Conservation (phyloP, 2,888 invertebrate species). For the Trissoscelio sp. region DNA sequence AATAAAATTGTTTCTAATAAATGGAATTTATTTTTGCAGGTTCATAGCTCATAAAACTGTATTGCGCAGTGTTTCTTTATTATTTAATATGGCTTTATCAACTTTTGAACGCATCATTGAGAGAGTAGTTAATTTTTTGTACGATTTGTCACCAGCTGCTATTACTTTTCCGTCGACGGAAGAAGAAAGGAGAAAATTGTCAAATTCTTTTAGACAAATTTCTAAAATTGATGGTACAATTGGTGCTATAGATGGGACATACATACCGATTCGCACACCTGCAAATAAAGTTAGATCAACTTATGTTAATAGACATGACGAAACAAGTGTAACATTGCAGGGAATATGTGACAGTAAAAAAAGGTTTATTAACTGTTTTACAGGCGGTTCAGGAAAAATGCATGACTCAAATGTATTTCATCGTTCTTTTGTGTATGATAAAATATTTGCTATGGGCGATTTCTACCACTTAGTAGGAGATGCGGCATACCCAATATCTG, state of each 20-base stretch:
- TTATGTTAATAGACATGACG: conserved; percentile 27
- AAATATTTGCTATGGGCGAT: conserved; percentile 21
- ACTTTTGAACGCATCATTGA: neutral
- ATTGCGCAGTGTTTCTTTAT: neutral
- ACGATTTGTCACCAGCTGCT: neutral
- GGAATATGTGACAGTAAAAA: conserved; percentile 32
- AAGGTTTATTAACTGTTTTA: conserved; percentile 27
- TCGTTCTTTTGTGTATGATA: conserved; percentile 15
- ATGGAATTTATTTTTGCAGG: too few species aligned
- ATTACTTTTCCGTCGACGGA: conserved; percentile 10
- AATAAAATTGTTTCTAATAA: neutral
- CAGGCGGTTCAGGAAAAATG: conserved; percentile 15
- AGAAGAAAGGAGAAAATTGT: conserved; percentile 1
- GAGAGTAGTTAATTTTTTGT: conserved; percentile 14
- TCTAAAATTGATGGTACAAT: conserved; percentile 12
- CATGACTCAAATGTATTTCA: conserved; percentile 32
- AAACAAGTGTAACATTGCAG: conserved; percentile 21
- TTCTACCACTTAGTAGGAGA: conserved; percentile 14
- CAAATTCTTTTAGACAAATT: neutral
- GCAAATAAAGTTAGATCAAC: conserved; percentile 7
- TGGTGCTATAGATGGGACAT: conserved; percentile 21
- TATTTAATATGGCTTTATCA: neutral
- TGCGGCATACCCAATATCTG: conserved; percentile 26
- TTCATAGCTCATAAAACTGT: neutral
- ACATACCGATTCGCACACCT: conserved; percentile 19